phyloP scores from a whole-genome alignment of 2,888 invertebrate genomes.

The Tetranychus piercei region DNA sequence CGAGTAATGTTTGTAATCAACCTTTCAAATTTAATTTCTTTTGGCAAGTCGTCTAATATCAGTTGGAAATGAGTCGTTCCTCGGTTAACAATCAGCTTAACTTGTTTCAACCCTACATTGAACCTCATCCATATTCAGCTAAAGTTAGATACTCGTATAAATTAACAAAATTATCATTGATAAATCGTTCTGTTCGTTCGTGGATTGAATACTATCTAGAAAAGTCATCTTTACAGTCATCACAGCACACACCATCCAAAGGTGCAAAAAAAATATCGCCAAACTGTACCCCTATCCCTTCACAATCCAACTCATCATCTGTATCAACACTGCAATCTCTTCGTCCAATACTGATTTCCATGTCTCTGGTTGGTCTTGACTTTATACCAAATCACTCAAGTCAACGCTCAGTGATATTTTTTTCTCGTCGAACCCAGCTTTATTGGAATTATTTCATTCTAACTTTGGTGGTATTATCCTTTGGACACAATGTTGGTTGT shows the following conservation, averaged over 20 bases:
- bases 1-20: no score
- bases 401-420: not conserved
- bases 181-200: not conserved
- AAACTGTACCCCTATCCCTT: not conserved
- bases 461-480: not conserved
- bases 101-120: no score
- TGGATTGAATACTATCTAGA: not conserved
- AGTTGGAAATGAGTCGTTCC: no score
- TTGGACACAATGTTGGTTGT: not conserved
- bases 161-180: not conserved
- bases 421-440: not conserved
- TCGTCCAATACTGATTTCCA: not conserved
- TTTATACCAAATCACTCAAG: not conserved
- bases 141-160: not conserved
- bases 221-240: not conserved
- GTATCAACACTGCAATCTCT: not conserved
- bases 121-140: no score
- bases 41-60: no score
- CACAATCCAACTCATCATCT: not conserved
- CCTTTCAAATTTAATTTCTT: no score
- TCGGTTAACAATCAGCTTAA: no score
- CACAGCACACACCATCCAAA: not conserved
- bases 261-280: not conserved
- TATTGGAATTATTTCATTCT: constrained; percentile 5
- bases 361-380: constrained; percentile 6